A percentile compares a stretch with the other conserved stretches of the same genome.
Evolutionary conservation across 1,140 invertebrate species (phyloP).

Genomic region (Aplysia californica): DNA sequence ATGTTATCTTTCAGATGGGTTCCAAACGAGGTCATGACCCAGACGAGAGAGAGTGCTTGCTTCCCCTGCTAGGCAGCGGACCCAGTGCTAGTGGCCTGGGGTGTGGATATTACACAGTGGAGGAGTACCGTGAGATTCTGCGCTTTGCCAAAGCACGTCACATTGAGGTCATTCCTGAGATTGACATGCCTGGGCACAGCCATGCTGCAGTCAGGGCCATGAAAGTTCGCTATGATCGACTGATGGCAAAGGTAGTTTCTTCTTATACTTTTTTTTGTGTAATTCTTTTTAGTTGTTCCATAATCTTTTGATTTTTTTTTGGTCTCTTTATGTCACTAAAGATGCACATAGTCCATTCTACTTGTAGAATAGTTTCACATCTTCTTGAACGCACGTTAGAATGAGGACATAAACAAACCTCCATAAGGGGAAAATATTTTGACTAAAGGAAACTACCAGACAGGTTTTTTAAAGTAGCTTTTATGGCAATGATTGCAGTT

Average conservation of each 20-base stretch:
- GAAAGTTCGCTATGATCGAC: constrained; percentile 44
- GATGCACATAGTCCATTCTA: too few relatives aligned
- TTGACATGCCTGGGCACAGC: constrained; percentile 65
- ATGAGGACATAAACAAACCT: too few relatives aligned
- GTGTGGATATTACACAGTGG: constrained; percentile 44
- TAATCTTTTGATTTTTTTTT: too few relatives aligned
- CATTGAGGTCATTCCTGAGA: constrained; percentile 64
- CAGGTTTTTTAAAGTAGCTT: too few relatives aligned
- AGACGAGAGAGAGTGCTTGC: constrained; percentile 45
- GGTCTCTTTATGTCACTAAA: too few relatives aligned
- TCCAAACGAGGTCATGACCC: constrained; percentile 54
- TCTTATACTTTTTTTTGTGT: too few relatives aligned
- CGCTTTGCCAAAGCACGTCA: constrained; percentile 50
- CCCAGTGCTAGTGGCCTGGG: constrained; percentile 48
- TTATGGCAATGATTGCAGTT: too few relatives aligned
- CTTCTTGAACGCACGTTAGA: too few relatives aligned
- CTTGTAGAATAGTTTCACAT: too few relatives aligned
- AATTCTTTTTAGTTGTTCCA: too few relatives aligned
- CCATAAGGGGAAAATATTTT: too few relatives aligned
- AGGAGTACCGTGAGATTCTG: constrained; percentile 62
- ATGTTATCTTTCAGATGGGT: constrained; percentile 58
- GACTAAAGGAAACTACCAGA: too few relatives aligned
- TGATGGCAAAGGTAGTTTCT: constrained; percentile 3
- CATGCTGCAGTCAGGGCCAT: constrained; percentile 61
- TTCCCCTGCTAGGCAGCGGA: constrained; percentile 59